phyloP scores from a whole-genome alignment of 2,113 vertebrate genomes.

The Pollimyrus isidori region DNA sequence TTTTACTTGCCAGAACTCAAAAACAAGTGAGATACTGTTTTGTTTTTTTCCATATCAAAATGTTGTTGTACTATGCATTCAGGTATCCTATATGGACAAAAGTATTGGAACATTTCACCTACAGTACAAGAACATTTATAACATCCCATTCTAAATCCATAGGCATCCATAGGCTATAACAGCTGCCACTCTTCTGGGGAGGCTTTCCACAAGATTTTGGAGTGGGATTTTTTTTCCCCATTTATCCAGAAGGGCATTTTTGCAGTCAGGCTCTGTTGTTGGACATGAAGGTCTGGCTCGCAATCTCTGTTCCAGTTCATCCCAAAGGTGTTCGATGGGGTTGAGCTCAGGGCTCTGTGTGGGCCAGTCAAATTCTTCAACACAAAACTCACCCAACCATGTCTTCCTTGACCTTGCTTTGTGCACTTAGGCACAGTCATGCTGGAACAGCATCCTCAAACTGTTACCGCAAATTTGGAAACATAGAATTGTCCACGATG shows the following conservation, averaged over 20 bases:
- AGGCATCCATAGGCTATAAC: not conserved
- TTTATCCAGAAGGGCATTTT: not conserved
- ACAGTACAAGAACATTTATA: not conserved
- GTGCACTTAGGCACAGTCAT: no score
- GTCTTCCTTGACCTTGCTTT: not conserved
- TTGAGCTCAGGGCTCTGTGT: not conserved
- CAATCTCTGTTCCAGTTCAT: not conserved
- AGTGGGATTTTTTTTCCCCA: not conserved
- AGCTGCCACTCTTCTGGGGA: not conserved
- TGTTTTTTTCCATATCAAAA: conserved; percentile 58
- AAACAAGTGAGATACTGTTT: conserved; percentile 36
- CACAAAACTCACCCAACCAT: not conserved
- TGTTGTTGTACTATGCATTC: conserved; percentile 60
- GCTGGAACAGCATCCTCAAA: no score
- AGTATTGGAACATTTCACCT: not conserved
- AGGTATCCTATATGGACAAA: conserved; percentile 45
- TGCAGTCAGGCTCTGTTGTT: not conserved
- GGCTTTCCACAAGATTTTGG: not conserved
- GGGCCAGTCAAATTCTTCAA: not conserved
- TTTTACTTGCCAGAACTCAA: conserved; percentile 51
- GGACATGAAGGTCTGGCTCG: not conserved
- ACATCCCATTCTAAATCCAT: not conserved
- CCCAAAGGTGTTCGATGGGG: not conserved
- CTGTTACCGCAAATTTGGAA: no score
- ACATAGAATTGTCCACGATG: no score